Evolutionary conservation across 2,888 invertebrate species (phyloP).

Genomic region (Entomobrya proxima): DNA sequence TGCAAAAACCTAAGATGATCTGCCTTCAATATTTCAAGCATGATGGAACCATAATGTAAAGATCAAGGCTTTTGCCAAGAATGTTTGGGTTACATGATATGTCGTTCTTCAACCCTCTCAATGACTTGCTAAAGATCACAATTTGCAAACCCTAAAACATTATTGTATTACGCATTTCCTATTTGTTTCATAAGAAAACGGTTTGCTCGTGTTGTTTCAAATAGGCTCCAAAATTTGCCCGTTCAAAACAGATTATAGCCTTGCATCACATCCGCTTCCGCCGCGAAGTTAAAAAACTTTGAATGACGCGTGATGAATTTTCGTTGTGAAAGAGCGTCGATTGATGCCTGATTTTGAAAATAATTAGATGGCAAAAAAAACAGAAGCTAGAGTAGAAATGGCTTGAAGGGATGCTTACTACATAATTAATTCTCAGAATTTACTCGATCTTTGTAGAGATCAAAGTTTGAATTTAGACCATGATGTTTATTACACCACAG

Average conservation of each 20-base stretch:
- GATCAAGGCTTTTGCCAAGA: slow-evolving; percentile 64
- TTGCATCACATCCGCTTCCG: neutral
- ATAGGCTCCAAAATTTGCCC: neutral
- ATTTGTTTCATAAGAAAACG: neutral
- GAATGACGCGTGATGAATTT: slow-evolving; percentile 22
- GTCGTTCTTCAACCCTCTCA: slow-evolving; percentile 42
- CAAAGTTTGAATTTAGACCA: no score
- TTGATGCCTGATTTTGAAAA: slow-evolving; percentile 10
- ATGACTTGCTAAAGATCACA: slow-evolving; percentile 31
- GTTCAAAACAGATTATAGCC: neutral
- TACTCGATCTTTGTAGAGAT: no score
- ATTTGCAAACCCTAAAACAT: neutral
- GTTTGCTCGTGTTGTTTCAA: neutral
- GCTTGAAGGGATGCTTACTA: no score
- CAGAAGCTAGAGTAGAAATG: neutral
- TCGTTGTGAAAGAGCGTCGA: slow-evolving; percentile 11
- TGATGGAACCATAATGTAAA: slow-evolving; percentile 13
- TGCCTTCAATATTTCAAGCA: neutral
- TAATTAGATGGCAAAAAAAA: neutral
- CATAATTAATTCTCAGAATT: neutral
- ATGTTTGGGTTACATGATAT: slow-evolving; percentile 57
- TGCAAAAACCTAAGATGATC: neutral
- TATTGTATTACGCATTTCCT: no score
- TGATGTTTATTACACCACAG: no score
- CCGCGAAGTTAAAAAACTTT: neutral